These are phyloP conservation scores for Sclerodermus sp. DNA, from an alignment of 2,888 invertebrate species.

Conservation along the genomic window DNA sequence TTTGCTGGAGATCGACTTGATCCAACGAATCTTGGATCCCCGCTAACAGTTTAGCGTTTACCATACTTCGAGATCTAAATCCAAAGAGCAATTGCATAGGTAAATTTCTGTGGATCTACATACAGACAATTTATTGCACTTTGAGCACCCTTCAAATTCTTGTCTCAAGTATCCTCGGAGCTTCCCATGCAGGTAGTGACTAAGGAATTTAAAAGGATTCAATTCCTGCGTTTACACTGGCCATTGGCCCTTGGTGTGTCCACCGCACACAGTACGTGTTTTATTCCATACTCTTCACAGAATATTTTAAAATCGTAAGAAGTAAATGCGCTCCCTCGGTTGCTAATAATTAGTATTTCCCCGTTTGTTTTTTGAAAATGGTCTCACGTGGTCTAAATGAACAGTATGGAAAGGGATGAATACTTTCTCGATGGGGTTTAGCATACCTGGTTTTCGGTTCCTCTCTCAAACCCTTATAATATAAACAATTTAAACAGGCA, in stretches of 20 bases:
- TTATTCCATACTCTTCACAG: no score
- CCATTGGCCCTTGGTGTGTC: neutral
- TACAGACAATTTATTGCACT: slow-evolving; percentile 26
- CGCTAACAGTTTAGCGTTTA: slow-evolving; percentile 10
- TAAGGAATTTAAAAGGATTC: slow-evolving; percentile 35
- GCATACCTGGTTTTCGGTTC: no score
- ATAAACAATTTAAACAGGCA: no score
- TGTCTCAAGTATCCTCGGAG: slow-evolving; percentile 30
- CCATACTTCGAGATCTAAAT: slow-evolving; percentile 19
- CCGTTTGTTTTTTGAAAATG: no score
- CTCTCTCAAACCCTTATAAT: no score
- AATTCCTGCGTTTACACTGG: slow-evolving; percentile 37
- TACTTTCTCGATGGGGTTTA: no score
- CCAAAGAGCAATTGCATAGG: slow-evolving; percentile 20
- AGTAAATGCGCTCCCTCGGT: no score
- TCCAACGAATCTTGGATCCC: slow-evolving; percentile 17
- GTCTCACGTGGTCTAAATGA: no score
- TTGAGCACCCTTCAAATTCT: slow-evolving; percentile 23
- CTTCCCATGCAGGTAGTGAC: slow-evolving; percentile 27
- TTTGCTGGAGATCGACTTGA: slow-evolving; percentile 11
- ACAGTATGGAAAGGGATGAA: no score
- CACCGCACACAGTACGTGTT: no score
- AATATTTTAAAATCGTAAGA: no score
- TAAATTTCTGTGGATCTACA: slow-evolving; percentile 15
- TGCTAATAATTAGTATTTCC: no score